Conservation (phyloP, 2,113 vertebrate species). For the Aix galericulata region DNA sequence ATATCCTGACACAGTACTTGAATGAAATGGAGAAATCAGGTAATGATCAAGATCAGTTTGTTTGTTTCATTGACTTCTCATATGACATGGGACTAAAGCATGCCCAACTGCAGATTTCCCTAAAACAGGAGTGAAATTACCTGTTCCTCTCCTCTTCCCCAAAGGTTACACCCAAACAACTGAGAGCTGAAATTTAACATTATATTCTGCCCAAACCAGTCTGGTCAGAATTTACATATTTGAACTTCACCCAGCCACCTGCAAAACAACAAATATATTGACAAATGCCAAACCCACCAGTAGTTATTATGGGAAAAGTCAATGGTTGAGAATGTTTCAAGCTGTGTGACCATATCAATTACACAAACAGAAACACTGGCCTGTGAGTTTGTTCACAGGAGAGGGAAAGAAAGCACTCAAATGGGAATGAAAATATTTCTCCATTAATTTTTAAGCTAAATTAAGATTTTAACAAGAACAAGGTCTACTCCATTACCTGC, state of each 20-base stretch:
- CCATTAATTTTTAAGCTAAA: neutral
- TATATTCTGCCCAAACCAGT: neutral
- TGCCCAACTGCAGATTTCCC: neutral
- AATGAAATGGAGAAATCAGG: neutral
- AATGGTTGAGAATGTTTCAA: neutral
- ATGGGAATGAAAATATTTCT: neutral
- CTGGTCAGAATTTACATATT: neutral
- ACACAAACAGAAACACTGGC: neutral
- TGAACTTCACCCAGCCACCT: neutral
- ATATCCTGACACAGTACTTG: neutral
- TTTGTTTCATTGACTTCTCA: neutral
- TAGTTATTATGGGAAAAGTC: neutral
- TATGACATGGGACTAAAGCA: neutral
- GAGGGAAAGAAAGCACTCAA: neutral
- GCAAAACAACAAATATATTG: neutral
- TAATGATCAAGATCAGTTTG: neutral
- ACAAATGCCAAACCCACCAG: neutral
- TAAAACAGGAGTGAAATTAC: neutral
- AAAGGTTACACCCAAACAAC: neutral
- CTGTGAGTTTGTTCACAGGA: neutral
- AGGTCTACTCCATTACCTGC: neutral
- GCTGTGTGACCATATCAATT: neutral
- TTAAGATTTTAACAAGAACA: neutral
- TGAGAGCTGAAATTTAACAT: neutral
- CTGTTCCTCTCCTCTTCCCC: rapidly evolving